Base-by-base conservation (phyloP, 2,888 invertebrate species). In the Dicroscelio sp. region DNA sequence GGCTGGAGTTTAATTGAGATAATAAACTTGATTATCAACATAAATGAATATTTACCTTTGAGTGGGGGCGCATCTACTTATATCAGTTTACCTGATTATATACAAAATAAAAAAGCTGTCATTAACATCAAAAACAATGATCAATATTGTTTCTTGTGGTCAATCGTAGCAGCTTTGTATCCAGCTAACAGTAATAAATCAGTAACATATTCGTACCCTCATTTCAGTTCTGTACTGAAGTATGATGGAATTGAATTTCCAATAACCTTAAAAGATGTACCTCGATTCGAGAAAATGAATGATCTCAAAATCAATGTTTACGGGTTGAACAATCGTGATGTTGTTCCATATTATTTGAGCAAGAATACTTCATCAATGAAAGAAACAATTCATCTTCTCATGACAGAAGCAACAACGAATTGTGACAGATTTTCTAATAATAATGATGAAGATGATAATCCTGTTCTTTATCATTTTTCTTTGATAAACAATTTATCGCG, bases 131-230 rank as follows among this genome's bases (percentile, higher is more conserved):
- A 86, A 58, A 84, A 88, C 35, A 33, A 76, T n/a, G 88, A 91
- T 43, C 23, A 83, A n/a, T 75, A 69, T 33, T 89, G 87, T 52
- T 89, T 89, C 58, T 85, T 80, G 23, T 91, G 87, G 76, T 75
- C 69, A 1, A 38, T 86, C 20, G 43, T 82, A 30, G 79, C 86
- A 38, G 78, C 82, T 20, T 60, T 85, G 12, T 14, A 90, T 63
- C 71, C 69, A 1, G 60, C 63, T 14, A 25, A 67, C 14, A 1
- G 25, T 20, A 30, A 82, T 75, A 4, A 33, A 10, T 1, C 31
- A 31, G n/a, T 48, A 58, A 69, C 43, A 0, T 23, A 5, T 2
- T 30, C 60, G n/a, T 91, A 86, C 55, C 78, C 31, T 4, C 73
- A 79, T 71, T 86, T 69, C n/a, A 31, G 14, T 17, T 38, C 52